Evolutionary conservation across 2,888 invertebrate species (phyloP), one percentile per base, ranked within the genome.

Genomic region (Gandaritis pyraliata): DNA sequence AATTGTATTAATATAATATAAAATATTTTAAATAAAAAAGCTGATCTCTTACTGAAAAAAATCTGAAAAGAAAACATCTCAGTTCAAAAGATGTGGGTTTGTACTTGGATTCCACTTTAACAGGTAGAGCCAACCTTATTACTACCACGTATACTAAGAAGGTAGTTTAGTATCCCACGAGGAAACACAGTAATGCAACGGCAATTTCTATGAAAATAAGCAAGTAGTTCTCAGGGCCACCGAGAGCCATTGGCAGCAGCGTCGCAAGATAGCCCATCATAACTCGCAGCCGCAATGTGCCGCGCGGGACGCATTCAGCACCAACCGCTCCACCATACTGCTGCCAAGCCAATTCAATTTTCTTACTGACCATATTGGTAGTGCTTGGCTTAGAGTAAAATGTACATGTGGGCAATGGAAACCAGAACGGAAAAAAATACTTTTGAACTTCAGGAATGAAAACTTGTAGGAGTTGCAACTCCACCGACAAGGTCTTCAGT

Each of bases 251-350:
- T 68, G 62, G 65, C 61, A 51, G 58, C 64, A 62, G 50, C 64
- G 58, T 68, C 71, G 58, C 63, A 51, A 62, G 63, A 63, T 63
- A 58, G 63, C 75, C 80, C 82, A 83, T 85, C 86, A 84, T 83
- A 85, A 82, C 78, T 84, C 75, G 70, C 64, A 65, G 69, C 67
- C 76, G 63, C 73, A 83, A 90, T 87, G 87, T 77, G 81, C 76
- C 87, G 78, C 86, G 68, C 79, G 90, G 87, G 90, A 87, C 83
- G 81, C 87, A 89, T 90, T 87, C 78, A 72, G 82, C 88, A 88
- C 90, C 90, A 89, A 64, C 59, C 59, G 56, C 64, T 59, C 58
- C 55, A 59, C 59, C 55, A 63, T 58, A 63, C 63, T 46, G 54
- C 50, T 53, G 58, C 66, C 59, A 81, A 72, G 73, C 80, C 85